A percentile compares a stretch with the other conserved stretches of the same genome.
Conservation (phyloP, 2,888 invertebrate genomes). For the Pecten maximus region DNA sequence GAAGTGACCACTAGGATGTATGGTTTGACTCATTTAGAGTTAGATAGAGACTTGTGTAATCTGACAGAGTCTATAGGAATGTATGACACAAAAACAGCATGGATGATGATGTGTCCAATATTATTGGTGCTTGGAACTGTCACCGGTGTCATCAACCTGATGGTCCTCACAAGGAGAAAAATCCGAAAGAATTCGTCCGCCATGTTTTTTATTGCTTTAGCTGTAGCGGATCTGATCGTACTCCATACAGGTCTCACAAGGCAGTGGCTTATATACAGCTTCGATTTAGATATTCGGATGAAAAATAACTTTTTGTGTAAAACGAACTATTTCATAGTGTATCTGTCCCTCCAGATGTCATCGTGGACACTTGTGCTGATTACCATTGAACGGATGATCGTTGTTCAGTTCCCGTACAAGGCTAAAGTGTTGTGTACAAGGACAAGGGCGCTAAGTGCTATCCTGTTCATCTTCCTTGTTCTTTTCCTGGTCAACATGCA, state of each 20-base stretch:
- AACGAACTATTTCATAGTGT: constrained; percentile 57
- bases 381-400: constrained; percentile 55
- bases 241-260: constrained; percentile 55
- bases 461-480: too few species aligned
- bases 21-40: not conserved
- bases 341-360: constrained; percentile 60
- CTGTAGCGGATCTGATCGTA: constrained; percentile 57
- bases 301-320: constrained; percentile 55
- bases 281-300: constrained; percentile 52
- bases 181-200: constrained; percentile 55
- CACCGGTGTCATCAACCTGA: not conserved
- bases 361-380: constrained; percentile 63
- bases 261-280: constrained; percentile 58
- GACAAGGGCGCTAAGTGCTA: too few species aligned
- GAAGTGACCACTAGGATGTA: not conserved
- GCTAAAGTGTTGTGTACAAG: not conserved
- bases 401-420: constrained; percentile 53
- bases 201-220: constrained; percentile 55
- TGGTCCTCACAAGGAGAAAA: not conserved
- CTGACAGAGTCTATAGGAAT: not conserved
- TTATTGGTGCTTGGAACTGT: not conserved
- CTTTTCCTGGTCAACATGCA: too few species aligned
- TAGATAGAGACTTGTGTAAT: not conserved
- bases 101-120: not conserved
- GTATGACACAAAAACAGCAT: not conserved